phyloP scores from a whole-genome alignment of 2,113 vertebrate species.

The Tapirus terrestris region DNA sequence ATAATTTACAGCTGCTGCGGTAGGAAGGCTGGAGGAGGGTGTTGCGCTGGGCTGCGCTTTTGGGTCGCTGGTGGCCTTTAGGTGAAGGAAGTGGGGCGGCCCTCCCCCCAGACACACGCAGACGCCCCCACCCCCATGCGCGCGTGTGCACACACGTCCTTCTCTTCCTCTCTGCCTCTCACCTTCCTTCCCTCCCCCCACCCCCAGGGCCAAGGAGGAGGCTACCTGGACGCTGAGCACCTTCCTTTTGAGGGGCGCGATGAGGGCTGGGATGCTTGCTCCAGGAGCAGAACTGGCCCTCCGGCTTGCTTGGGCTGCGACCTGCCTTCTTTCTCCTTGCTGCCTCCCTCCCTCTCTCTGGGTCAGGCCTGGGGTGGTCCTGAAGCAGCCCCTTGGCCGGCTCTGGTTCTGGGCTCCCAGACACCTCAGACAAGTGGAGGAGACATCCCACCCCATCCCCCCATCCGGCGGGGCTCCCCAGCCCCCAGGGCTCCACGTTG shows the following conservation, averaged over 20 bases:
- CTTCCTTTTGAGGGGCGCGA: fast-evolving
- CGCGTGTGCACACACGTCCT: fast-evolving
- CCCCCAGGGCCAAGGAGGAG: neutral
- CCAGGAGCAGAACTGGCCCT: neutral
- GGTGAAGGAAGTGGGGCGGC: neutral
- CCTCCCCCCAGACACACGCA: fast-evolving
- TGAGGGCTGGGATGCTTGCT: neutral
- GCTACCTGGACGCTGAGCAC: fast-evolving
- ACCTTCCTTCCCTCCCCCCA: neutral
- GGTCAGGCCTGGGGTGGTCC: neutral
- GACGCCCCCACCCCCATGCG: fast-evolving
- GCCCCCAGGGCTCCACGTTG: neutral
- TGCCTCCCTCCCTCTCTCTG: fast-evolving
- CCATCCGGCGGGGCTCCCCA: neutral
- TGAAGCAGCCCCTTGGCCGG: neutral
- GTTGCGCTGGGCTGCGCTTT: fast-evolving
- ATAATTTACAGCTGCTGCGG: neutral
- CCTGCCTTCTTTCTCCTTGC: neutral
- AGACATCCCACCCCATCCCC: neutral
- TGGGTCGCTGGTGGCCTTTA: neutral
- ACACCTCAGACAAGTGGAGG: fast-evolving
- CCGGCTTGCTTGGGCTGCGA: fast-evolving
- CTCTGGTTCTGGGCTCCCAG: neutral
- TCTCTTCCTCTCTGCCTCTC: neutral
- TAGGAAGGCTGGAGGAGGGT: neutral